Evolutionary conservation across 1,140 invertebrate genomes (phyloP), one percentile per base, ranked within the genome.

Genomic region (Drosophila rhopaloa): DNA sequence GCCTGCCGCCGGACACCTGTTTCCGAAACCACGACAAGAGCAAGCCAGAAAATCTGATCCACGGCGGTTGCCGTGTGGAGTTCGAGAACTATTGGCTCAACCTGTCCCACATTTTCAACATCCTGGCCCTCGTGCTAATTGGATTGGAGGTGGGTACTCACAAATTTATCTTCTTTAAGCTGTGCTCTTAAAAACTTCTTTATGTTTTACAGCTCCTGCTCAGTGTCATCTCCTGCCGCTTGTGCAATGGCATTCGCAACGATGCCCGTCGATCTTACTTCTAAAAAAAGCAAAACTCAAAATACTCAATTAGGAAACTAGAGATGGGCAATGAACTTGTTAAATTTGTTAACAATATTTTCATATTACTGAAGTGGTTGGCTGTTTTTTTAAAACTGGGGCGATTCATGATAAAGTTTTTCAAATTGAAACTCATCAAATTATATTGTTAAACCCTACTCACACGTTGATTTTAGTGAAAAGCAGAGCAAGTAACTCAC

Each of bases 161-260:
- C 3, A 5, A 57, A 8, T 7, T 2, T 2, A n/a, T 0, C 29
- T 1, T 7, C 1, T n/a, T 10, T 14, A 13, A n/a, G 13, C 2
- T 14, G 2, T 43, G 1, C 2, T 4, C 7, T 41, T 14, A 6
- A 19, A 24, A 24, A 43, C n/a, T 6, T 4, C 16, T 35, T 2
- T 2, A n/a, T 40, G 4, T 62, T 32, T 29, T 29, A 0, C 62
- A 91, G 90, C 41, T 91, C 3, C 40, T 91, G 8, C 62, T 84
- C 0, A 81, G 74, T 27, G 44, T 91, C 16, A 41, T 90, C 2
- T 76, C 90, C 7, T 90, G 90, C 24, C 63, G 81, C 11, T 61
- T 91, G n/a, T 90, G 90, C 75, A 91, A 86, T 48, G 90, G 83
- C 54, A 91, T 91, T 70, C 90, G 90, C 32, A 91, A 91, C 41